Evolutionary conservation across 2,888 invertebrate species (phyloP).

Genomic region (Himalopsyche anomala): DNA sequence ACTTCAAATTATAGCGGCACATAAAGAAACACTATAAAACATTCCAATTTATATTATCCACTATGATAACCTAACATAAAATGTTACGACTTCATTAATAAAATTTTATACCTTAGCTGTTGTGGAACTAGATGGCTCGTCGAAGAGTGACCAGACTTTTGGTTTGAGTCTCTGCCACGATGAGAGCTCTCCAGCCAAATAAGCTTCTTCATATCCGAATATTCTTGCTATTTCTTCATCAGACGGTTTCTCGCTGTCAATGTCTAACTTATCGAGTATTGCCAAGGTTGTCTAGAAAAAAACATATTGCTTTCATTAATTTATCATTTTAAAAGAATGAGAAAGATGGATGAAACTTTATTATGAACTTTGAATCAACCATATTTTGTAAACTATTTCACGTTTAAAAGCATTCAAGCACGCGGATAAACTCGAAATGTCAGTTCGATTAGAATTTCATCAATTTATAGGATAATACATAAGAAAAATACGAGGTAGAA

Average conservation of each 20-base stretch:
- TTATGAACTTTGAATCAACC: too few species aligned
- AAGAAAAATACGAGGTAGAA: too few species aligned
- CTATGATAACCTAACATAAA: constrained; percentile 28
- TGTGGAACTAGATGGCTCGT: constrained; percentile 96
- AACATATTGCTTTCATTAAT: not conserved
- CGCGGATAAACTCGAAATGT: too few species aligned
- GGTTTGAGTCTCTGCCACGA: constrained; percentile 95
- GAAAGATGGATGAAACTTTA: too few species aligned
- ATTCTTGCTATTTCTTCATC: constrained; percentile 95
- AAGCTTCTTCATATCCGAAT: constrained; percentile 93
- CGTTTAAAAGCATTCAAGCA: not conserved
- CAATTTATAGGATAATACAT: too few species aligned
- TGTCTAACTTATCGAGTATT: constrained; percentile 95
- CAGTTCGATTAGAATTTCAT: too few species aligned
- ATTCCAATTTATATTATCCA: constrained; percentile 6
- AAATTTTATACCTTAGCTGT: constrained; percentile 86
- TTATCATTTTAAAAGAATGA: not conserved
- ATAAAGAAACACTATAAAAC: constrained; percentile 41
- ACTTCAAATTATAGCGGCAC: not conserved
- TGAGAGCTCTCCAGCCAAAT: constrained; percentile 85
- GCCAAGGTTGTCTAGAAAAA: constrained; percentile 89
- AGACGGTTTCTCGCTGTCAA: constrained; percentile 93
- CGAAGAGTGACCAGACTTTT: constrained; percentile 95
- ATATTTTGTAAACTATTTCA: too few species aligned
- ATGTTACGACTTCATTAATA: constrained; percentile 42